A percentile compares a stretch with the other conserved stretches of the same genome.
Conservation (phyloP, 92 coral and sea anemone genomes). For the Palythoa caribaeorum region DNA sequence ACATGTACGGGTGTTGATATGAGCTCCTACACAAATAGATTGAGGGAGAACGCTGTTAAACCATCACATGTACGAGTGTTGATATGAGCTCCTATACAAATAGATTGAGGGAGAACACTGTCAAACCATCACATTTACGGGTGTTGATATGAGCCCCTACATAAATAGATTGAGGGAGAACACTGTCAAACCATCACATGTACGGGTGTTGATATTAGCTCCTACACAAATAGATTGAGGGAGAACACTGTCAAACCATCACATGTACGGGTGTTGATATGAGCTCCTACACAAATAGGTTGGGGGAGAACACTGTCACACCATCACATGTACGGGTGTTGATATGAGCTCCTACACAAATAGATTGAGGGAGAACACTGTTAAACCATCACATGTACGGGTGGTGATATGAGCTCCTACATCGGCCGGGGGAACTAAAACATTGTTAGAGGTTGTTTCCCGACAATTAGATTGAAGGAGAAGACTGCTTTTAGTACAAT, state of each 20-base stretch:
- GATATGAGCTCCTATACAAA: conserved; percentile 69
- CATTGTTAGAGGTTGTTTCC: too few species aligned
- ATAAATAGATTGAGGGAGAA: background rate
- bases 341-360: conserved; percentile 69
- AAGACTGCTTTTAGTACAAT: too few species aligned
- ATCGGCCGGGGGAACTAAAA: background rate
- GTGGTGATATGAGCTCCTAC: conserved; percentile 81
- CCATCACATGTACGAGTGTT: conserved; percentile 76
- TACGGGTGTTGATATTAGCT: conserved; percentile 77
- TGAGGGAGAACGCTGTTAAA: conserved; percentile 43
- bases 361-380: conserved; percentile 24
- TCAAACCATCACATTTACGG: conserved; percentile 68
- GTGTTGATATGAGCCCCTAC: conserved; percentile 81
- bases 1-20: conserved; percentile 74
- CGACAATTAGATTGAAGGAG: too few species aligned
- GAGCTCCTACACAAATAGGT: background rate
- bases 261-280: too few species aligned
- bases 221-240: conserved; percentile 37
- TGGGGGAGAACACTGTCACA: conserved; percentile 39
- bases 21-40: conserved; percentile 59
- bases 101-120: conserved; percentile 35
- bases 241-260: too few species aligned
- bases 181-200: conserved; percentile 72
- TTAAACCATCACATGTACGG: conserved; percentile 69
- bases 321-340: conserved; percentile 76